Evolutionary conservation across 2,888 invertebrate species (phyloP), one percentile per base, ranked within the genome.

Genomic region (Stictocephala bisonia): DNA sequence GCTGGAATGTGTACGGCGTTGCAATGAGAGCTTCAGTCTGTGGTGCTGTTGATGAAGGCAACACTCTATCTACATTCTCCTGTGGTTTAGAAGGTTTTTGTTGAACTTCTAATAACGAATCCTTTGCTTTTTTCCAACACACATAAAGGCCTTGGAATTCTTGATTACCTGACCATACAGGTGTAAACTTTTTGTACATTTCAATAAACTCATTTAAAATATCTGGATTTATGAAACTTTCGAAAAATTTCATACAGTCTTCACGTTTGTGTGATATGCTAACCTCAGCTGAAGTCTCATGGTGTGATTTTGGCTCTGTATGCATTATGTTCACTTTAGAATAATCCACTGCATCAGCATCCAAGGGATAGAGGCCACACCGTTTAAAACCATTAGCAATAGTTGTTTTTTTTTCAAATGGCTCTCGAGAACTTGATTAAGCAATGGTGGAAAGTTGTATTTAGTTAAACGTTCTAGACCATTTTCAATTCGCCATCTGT

Each of bases 341-440:
- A 9, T 35, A n/a, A n/a, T 35, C 13, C 13, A 35, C 35, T 13
- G 35, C 35, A 35, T 35, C 35, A 6, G 6, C 13, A 13, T 76
- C 44, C 74, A 76, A 79, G 0, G 78, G 79, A 48, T 26, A 72
- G 20, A 79, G 71, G 27, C 80, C 81, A 68, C 80, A 79, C 71
- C 72, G 76, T 74, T 74, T 73, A 67, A 78, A 82, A 40, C 77
- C 81, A 76, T 79, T 80, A 68, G 71, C 70, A 41, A 80, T 72
- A 56, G 79, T 80, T 27, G n/a, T n/a, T 31, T 58, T 73, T 75
- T 60, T 56, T 56, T 68, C 26, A 78, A 58, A 40, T 70, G 67
- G 40, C 60, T 58, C 24, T 79, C 74, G 18, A 83, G 11, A 9
- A 35, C 35, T 7, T 70, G 27, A 51, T 70, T 70, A 13, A 73